Evolutionary conservation across 2,888 invertebrate species (phyloP).

Genomic region (Phorcus lineatus): DNA sequence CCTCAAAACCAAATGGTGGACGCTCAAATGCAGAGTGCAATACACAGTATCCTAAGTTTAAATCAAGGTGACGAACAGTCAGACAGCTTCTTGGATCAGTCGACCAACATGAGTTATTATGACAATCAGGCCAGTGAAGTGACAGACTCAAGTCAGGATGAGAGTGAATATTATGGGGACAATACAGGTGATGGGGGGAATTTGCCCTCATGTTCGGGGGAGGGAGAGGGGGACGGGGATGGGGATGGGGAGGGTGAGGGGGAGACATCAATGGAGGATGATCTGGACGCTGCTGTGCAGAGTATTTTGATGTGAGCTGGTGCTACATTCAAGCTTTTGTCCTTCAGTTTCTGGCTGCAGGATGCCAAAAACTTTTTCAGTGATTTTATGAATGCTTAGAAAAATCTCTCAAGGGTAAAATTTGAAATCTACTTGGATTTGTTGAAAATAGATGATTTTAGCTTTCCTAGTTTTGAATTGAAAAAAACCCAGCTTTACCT

Average conservation of each 20-base stretch:
- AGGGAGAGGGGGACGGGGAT: background rate
- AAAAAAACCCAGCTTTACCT: too few relatives aligned
- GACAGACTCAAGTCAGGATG: slow-evolving; percentile 28
- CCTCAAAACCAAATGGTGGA: slow-evolving; percentile 44
- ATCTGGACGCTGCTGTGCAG: slow-evolving; percentile 79
- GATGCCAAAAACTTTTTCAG: background rate
- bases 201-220: background rate
- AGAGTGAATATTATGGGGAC: background rate
- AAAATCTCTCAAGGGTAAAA: too few relatives aligned
- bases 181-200: background rate
- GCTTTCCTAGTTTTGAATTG: too few relatives aligned
- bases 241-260: background rate
- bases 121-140: slow-evolving; percentile 21
- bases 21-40: slow-evolving; percentile 84
- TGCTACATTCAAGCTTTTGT: slow-evolving; percentile 4
- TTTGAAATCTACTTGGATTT: too few relatives aligned
- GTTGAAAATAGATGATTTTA: too few relatives aligned
- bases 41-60: slow-evolving; percentile 85
- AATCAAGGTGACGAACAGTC: slow-evolving; percentile 35
- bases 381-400: too few relatives aligned
- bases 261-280: slow-evolving; percentile 63
- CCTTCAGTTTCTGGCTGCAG: background rate
- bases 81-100: background rate
- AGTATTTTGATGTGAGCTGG: slow-evolving; percentile 76
- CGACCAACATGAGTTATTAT: background rate